Base-by-base conservation (phyloP, 1,140 invertebrate genomes). In the Drosophila sproati region DNA sequence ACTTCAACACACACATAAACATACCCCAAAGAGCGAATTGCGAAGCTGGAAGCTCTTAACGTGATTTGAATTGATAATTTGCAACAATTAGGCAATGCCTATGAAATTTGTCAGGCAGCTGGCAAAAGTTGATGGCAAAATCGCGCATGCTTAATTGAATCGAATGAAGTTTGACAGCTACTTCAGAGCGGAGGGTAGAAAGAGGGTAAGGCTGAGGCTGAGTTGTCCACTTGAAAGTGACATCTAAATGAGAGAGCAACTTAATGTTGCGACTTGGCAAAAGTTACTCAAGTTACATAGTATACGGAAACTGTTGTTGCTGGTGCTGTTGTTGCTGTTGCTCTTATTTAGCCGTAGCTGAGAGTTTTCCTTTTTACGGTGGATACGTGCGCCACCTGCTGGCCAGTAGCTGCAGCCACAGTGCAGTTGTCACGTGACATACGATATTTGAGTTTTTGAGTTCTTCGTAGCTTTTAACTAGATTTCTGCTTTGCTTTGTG, bases 21-120 rank as follows among this genome's bases (percentile, higher is more conserved):
- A 10, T 3, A 8, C 10, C 39, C 39, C 2, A 4, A 28, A 20
- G 43, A 37, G 50, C 43, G 50, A 56, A 43, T 61, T 61, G 56
- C 12, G 50, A 48, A 51, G 68, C 56, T 28, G 47, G 32, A 28
- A 51, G 55, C 57, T 52, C 31, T 51, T 64, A 74, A 89, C 83
- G 85, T 88, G 83, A 89, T 88, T 88, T 83, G 83, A 88, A 88
- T 88, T 88, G 80, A 89, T 88, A 88, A 88, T 88, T 88, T 78
- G 55, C 63, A 88, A 80, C 83, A 88, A 88, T 88, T 88, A 88
- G 61, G 43, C 70, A 59, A 35, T 54, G 31, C 64, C 71, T 7
- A 64, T 31, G 66, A 48, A 83, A 77, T 57, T 69, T 79, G 55
- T 54, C 60, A 54, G 64, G 28, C 32, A 1, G 29, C 8, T 1